A percentile compares a stretch with the other conserved stretches of the same genome.
These are phyloP conservation scores for Bagarius yarrelli DNA, from an alignment of 2,113 vertebrate genomes.

Conservation along the genomic window DNA sequence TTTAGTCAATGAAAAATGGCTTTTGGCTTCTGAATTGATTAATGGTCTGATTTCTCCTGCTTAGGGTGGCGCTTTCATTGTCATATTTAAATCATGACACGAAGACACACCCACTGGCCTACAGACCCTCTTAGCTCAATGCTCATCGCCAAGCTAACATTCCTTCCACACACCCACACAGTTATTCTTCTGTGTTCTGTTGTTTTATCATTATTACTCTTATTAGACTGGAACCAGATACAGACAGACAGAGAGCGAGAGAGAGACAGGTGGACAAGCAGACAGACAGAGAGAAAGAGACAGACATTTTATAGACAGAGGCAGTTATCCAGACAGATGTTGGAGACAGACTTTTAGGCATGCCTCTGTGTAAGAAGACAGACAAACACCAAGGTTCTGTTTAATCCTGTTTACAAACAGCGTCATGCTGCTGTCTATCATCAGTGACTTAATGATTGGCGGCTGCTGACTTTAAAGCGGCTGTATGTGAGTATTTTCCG, in stretches of 20 bases:
- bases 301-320: neutral
- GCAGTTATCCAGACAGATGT: neutral
- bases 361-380: neutral
- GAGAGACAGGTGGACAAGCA: neutral
- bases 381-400: neutral
- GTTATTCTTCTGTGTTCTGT: neutral
- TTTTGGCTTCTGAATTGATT: neutral
- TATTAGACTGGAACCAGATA: neutral
- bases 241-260: neutral
- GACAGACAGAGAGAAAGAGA: neutral
- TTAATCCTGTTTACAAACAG: neutral
- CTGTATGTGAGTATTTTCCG: neutral
- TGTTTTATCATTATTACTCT: slow-evolving; percentile 28
- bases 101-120: slow-evolving; percentile 5
- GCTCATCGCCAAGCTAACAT: slow-evolving; percentile 61
- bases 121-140: slow-evolving; percentile 42
- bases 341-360: too few species aligned
- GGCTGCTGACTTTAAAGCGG: neutral
- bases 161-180: slow-evolving; percentile 61
- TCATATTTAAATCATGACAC: neutral
- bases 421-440: neutral
- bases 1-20: neutral
- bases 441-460: neutral
- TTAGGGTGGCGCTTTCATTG: neutral
- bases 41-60: neutral